A percentile compares a stretch with the other conserved stretches of the same genome.
Conservation (phyloP, 2,888 invertebrate genomes). For the Conomelus anceps region DNA sequence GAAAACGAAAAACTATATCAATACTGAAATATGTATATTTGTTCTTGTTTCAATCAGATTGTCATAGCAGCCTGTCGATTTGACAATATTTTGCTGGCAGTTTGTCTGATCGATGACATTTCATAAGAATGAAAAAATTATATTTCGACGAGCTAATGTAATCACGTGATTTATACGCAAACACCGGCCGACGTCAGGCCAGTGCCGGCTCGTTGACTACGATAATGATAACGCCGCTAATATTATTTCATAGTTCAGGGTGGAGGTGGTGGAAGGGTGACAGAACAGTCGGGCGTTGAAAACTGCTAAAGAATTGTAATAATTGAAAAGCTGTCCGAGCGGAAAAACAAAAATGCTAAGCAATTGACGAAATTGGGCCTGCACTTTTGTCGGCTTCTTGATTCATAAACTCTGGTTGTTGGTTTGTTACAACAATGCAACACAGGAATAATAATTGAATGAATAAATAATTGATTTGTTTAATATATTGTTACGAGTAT, state of each 20-base stretch:
- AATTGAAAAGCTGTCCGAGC: background rate
- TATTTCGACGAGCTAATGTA: background rate
- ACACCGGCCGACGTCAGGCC: background rate
- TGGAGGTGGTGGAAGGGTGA: background rate
- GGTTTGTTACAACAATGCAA: background rate
- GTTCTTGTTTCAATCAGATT: background rate
- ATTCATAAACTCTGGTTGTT: background rate
- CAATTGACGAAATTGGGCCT: background rate
- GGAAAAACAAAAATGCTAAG: background rate
- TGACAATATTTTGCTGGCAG: background rate
- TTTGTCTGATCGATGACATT: background rate
- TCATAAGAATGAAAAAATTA: background rate
- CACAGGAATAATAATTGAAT: background rate
- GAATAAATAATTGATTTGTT: too few species aligned
- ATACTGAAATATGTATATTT: too few species aligned
- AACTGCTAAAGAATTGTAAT: background rate
- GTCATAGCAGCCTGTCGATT: background rate
- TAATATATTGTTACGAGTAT: too few species aligned
- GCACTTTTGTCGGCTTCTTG: background rate
- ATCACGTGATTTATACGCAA: background rate
- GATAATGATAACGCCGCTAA: background rate
- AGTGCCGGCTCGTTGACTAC: background rate
- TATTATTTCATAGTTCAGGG: background rate
- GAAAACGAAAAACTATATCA: too few species aligned
- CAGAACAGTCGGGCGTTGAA: background rate